A percentile compares a stretch with the other conserved stretches of the same genome.
phyloP scores from a whole-genome alignment of 2,888 invertebrate species.

The Acanthosepion lycidas region DNA sequence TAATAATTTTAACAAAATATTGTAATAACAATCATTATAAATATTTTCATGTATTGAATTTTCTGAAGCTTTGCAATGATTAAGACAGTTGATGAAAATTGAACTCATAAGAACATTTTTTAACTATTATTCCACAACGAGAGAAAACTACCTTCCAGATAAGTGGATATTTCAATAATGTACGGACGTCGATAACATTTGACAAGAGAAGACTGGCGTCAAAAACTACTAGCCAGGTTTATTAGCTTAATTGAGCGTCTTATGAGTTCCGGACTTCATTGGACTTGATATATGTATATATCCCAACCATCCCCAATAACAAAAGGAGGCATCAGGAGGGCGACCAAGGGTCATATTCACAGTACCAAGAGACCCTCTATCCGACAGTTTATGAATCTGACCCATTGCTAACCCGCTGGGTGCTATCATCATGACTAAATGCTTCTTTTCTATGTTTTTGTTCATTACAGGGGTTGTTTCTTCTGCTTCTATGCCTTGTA shows the following conservation, averaged over 20 bases:
- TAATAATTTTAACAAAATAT: too few species aligned
- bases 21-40: too few species aligned
- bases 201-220: background rate
- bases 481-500: too few species aligned
- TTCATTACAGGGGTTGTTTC: background rate
- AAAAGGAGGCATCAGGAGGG: background rate
- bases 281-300: background rate
- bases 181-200: background rate
- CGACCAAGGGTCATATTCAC: background rate
- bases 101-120: background rate
- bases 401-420: background rate
- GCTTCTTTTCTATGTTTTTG: background rate
- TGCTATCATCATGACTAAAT: background rate
- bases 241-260: slow-evolving; percentile 4
- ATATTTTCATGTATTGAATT: too few species aligned
- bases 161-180: background rate
- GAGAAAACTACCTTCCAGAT: background rate
- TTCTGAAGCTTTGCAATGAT: too few species aligned
- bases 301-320: background rate
- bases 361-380: background rate
- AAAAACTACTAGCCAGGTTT: background rate
- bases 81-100: background rate
- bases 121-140: background rate
- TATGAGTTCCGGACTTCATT: background rate
- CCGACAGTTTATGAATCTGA: background rate